Evolutionary conservation across 2,888 invertebrate species (phyloP), one percentile per base, ranked within the genome.

Genomic region (Andrena haemorrhoa): DNA sequence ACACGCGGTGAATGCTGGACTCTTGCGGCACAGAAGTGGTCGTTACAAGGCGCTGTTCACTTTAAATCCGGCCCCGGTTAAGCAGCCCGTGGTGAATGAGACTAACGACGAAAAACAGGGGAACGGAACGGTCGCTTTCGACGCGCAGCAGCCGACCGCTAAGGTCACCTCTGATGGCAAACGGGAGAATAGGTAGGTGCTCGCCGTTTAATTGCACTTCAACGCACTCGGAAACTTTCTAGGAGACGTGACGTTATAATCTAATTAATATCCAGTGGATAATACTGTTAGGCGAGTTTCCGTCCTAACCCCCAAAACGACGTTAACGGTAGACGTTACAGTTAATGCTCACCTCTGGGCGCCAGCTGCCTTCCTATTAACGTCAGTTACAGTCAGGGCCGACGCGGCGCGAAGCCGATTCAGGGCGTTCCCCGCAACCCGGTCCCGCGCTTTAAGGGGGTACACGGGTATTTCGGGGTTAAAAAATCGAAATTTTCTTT

Each of bases 1-100:
- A 65, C 87, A 90, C 61, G 93, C 91, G 1, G 90, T 93, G 10
- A 88, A 84, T 51, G 91, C 90, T 0, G 91, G 92, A 4, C 80
- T 92, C 4, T 76, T 93, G 26, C 88, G 89, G 35, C 86, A 87
- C 6, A 85, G 86, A 31, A 87, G 90, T 20, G 91, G 91, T 51
- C 91, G 93, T 75, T 93, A 92, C 85, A 92, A 91, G 73, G 73
- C 86, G 73, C 74, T 88, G 23, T 78, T 88, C 53, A 82, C 82
- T 16, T 78, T 90, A 51, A 89, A 89, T 64, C 84, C 83, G 2
- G 60, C 78, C 4, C 60, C 76, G 49, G 56, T 10, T 20, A 71
- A 86, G 35, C 71, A 77, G 58, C 0, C 66, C 12, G 31, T 49
- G 12, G 20, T 56, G 65, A 63, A 23, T 47, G 74, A 74, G 58